Percentiles rank a stretch among this genome's conserved stretches.
Conservation (phyloP, 1,140 invertebrate genomes). For the Drosophila parvula region DNA sequence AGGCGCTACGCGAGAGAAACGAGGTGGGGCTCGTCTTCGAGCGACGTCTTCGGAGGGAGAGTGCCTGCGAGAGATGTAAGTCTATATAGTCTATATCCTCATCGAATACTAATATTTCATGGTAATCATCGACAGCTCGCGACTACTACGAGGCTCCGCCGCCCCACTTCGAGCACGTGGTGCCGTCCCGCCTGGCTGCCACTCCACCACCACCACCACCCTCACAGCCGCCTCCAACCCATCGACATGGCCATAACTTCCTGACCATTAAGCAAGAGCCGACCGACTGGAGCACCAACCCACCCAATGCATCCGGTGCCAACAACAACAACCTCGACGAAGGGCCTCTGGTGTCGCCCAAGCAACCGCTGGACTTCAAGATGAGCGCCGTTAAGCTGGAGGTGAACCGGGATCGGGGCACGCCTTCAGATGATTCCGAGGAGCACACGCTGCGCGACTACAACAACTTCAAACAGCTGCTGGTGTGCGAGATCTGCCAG, state of each 20-base stretch:
- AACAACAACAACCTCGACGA: conserved; percentile 63
- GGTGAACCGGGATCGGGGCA: conserved; percentile 43
- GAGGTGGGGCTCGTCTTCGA: conserved; percentile 70
- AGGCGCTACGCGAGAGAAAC: conserved; percentile 45
- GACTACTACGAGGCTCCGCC: conserved; percentile 69
- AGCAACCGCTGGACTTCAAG: conserved; percentile 77
- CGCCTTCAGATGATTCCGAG: conserved; percentile 57
- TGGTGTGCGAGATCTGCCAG: conserved; percentile 92
- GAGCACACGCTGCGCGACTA: conserved; percentile 73
- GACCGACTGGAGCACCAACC: conserved; percentile 85
- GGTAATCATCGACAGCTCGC: conserved; percentile 17
- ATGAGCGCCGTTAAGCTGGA: conserved; percentile 74
- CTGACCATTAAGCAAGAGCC: conserved; percentile 86
- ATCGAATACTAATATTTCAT: background rate
- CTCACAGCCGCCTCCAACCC: conserved; percentile 48
- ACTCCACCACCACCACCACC: conserved; percentile 41
- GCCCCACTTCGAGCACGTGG: conserved; percentile 67
- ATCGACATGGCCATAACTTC: conserved; percentile 82
- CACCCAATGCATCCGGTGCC: conserved; percentile 37
- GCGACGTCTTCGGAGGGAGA: conserved; percentile 67
- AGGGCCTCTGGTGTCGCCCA: conserved; percentile 54
- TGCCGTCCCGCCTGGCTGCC: conserved; percentile 41
- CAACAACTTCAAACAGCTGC: conserved; percentile 85
- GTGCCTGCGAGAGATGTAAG: conserved; percentile 65
- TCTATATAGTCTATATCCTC: background rate